phyloP scores from a whole-genome alignment of 2,888 invertebrate genomes.

The Campoplex nolae region DNA sequence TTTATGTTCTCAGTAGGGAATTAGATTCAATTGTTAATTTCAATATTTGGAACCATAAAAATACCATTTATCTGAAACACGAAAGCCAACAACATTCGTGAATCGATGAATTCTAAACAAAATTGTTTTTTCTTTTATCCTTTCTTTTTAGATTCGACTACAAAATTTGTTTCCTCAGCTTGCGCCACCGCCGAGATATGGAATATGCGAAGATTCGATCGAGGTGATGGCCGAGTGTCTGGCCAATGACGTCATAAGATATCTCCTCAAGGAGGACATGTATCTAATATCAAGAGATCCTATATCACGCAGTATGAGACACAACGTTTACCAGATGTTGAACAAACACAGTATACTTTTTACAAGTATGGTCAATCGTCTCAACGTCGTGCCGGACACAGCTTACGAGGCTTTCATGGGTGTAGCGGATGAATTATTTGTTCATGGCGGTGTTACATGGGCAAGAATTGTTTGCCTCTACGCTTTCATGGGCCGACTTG shows the following conservation, averaged over 20 bases:
- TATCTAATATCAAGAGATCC: slow-evolving; percentile 83
- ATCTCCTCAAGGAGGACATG: slow-evolving; percentile 82
- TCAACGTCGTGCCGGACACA: slow-evolving; percentile 83
- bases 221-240: slow-evolving; percentile 81
- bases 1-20: not conserved
- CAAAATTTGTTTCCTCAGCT: slow-evolving; percentile 82
- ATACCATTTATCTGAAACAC: not conserved
- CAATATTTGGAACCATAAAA: not conserved
- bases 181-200: slow-evolving; percentile 77
- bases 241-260: slow-evolving; percentile 82
- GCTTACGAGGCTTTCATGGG: slow-evolving; percentile 83
- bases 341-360: slow-evolving; percentile 85
- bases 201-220: slow-evolving; percentile 79
- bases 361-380: slow-evolving; percentile 84
- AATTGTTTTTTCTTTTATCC: not conserved
- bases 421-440: slow-evolving; percentile 85
- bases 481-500: slow-evolving; percentile 84
- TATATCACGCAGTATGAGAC: slow-evolving; percentile 84
- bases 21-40: not conserved
- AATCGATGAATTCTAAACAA: not conserved
- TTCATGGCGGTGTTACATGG: slow-evolving; percentile 84
- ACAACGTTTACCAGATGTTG: slow-evolving; percentile 84
- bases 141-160: slow-evolving; percentile 79
- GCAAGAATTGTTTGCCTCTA: slow-evolving; percentile 84
- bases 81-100: not conserved